Evolutionary conservation across 2,113 vertebrate genomes (phyloP), one percentile per base, ranked within the genome.

Genomic region (Lampris incognitus): DNA sequence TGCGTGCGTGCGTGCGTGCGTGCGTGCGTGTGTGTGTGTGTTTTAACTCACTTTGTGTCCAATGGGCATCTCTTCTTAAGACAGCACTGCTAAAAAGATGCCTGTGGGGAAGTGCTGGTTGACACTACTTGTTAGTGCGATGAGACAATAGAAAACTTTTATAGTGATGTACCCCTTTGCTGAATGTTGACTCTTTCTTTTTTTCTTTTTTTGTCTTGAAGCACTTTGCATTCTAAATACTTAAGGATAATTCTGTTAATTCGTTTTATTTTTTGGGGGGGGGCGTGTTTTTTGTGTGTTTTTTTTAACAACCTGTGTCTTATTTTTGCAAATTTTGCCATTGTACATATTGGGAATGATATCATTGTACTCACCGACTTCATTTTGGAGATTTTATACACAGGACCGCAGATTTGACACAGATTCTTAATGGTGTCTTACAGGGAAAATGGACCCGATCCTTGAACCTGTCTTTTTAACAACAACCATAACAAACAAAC

Each of bases 71-170:
- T 66, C 68, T 41, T 73, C 85, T 60, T 50, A 67, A 72, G 62
- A 7, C 41, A 11, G 57, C 55, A 63, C 54, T 58, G 42, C 66
- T 13, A 44, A 85, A 70, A 81, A 86, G 85, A 85, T 87, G 82
- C 88, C 84, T 3, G 66, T 74, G 58, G 68, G 24, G 79, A 83
- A 78, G 83, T 9, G 50, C 7, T 11, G 50, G 8, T 9, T 51
- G 50, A 10, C 2, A 9, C 50, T 7, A 51, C 50, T 24, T 10
- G 55, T 37, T 61, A 70, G 50, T 65, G 59, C 50, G 8, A 51
- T 51, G 50, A 51, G 50, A 51, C 55, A 42, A 24, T 37, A 69
- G 58, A 61, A 76, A 72, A 78, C 13, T 10, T 61, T 46, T 74
- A 44, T 57, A 10, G 37, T 1, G 24, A 24, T 24, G 24, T 24